Conservation (phyloP, 2,113 vertebrate species). For the Drymodes brunneopygia region DNA sequence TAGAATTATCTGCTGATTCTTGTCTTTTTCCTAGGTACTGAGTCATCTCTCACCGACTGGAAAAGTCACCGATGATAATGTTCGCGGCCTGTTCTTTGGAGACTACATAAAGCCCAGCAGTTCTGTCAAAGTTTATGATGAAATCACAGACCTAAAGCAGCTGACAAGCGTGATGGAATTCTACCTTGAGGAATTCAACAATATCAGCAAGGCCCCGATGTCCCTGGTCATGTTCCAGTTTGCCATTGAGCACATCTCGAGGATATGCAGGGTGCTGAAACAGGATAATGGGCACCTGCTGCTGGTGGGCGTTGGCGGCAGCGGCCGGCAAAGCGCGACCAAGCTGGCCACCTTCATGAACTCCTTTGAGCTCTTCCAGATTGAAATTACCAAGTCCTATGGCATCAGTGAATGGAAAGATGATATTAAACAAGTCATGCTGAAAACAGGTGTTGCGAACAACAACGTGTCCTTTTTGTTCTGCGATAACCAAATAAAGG, state of each 20-base stretch:
- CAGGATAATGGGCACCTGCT: conserved; percentile 88
- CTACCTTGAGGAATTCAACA: conserved; percentile 90
- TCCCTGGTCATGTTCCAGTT: conserved; percentile 92
- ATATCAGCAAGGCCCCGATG: conserved; percentile 87
- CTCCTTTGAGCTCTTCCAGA: conserved; percentile 82
- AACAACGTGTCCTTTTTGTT: conserved; percentile 83
- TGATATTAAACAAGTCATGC: conserved; percentile 86
- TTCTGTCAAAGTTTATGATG: conserved; percentile 79
- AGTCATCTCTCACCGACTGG: conserved; percentile 80
- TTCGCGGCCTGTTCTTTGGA: conserved; percentile 89
- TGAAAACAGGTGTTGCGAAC: conserved; percentile 77
- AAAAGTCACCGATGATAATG: conserved; percentile 79
- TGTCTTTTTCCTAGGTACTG: conserved; percentile 75
- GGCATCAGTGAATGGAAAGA: conserved; percentile 83
- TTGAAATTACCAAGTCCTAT: conserved; percentile 88
- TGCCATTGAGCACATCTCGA: conserved; percentile 90
- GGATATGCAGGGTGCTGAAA: conserved; percentile 88
- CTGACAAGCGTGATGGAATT: conserved; percentile 83
- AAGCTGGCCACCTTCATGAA: conserved; percentile 87
- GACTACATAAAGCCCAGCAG: conserved; percentile 79
- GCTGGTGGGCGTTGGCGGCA: conserved; percentile 87
- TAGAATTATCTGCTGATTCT: background rate
- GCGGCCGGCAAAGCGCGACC: conserved; percentile 84
- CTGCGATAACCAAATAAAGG: conserved; percentile 87
- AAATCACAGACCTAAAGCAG: conserved; percentile 82